These are phyloP conservation scores for Hemichromis elongatus DNA, from an alignment of 2,113 vertebrate genomes.

Conservation along the genomic window DNA sequence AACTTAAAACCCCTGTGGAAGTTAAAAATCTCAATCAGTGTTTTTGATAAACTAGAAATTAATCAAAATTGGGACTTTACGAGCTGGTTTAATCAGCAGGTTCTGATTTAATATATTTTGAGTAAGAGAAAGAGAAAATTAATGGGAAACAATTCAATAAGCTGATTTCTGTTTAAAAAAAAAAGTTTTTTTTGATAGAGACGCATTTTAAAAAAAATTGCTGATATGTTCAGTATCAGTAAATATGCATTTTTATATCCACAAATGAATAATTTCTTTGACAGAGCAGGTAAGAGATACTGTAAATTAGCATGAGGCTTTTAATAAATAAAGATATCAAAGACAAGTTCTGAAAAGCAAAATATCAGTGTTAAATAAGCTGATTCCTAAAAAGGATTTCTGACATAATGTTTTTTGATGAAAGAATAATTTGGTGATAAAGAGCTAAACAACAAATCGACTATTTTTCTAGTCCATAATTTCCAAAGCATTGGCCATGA, in stretches of 20 bases:
- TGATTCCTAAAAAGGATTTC: not conserved
- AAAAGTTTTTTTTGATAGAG: fast-evolving
- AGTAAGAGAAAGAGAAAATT: not conserved
- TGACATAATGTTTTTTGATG: not conserved
- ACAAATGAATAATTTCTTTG: not conserved
- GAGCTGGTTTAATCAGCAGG: not conserved
- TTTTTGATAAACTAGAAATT: not conserved
- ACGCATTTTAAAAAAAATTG: fast-evolving
- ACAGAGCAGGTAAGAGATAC: not conserved
- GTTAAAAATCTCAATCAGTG: not conserved
- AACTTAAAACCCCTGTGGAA: not conserved
- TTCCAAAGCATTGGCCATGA: not conserved
- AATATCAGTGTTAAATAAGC: not conserved
- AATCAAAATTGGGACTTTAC: not conserved
- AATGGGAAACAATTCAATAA: not conserved
- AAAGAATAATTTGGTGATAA: not conserved
- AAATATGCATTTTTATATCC: not conserved
- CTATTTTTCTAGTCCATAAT: not conserved
- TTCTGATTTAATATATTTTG: not conserved
- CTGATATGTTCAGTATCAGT: not conserved
- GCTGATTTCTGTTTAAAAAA: not conserved
- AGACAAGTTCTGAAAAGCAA: not conserved
- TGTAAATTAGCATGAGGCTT: not conserved
- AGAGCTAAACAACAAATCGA: not conserved
- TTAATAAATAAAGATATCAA: not conserved